Evolutionary conservation across 2,113 vertebrate genomes (phyloP).

Genomic region (Hucho hucho): DNA sequence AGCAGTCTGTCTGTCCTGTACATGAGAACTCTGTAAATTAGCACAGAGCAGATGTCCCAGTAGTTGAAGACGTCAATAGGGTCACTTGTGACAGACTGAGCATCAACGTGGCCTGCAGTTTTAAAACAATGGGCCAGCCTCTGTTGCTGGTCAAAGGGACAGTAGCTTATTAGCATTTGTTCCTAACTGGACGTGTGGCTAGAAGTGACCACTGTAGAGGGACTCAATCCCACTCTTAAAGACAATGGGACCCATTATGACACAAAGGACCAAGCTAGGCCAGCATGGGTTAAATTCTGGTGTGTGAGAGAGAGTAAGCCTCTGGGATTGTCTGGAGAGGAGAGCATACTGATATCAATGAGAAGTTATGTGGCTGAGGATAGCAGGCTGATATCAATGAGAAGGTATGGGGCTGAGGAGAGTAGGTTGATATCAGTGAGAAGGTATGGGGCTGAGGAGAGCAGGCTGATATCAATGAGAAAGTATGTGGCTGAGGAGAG

Average conservation of each 20-base stretch:
- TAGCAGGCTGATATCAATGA: no score
- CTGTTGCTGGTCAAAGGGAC: constrained; percentile 3
- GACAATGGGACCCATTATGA: constrained; percentile 29
- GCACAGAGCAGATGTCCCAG: constrained; percentile 53
- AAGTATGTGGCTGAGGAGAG: no score
- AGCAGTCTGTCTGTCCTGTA: constrained; percentile 41
- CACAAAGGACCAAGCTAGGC: constrained; percentile 15
- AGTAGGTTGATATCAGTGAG: no score
- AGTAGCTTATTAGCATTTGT: constrained; percentile 29
- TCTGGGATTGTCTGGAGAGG: neutral
- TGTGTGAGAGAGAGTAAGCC: constrained; percentile 24
- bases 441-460: no score
- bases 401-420: no score
- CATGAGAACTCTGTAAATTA: constrained; percentile 55
- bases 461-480: no score
- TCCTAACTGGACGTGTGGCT: constrained; percentile 34
- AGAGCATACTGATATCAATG: neutral
- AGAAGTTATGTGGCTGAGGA: no score
- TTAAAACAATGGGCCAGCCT: constrained; percentile 43
- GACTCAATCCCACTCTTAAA: constrained; percentile 29
- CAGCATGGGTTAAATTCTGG: constrained; percentile 25
- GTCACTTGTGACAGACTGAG: constrained; percentile 48
- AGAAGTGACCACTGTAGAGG: constrained; percentile 17
- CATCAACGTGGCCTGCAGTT: constrained; percentile 27
- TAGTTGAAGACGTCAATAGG: constrained; percentile 59